Evolutionary conservation across 2,797 vertebrate species (phyloP), one percentile per base, ranked within the genome.

Genomic region (Mus spretus): DNA sequence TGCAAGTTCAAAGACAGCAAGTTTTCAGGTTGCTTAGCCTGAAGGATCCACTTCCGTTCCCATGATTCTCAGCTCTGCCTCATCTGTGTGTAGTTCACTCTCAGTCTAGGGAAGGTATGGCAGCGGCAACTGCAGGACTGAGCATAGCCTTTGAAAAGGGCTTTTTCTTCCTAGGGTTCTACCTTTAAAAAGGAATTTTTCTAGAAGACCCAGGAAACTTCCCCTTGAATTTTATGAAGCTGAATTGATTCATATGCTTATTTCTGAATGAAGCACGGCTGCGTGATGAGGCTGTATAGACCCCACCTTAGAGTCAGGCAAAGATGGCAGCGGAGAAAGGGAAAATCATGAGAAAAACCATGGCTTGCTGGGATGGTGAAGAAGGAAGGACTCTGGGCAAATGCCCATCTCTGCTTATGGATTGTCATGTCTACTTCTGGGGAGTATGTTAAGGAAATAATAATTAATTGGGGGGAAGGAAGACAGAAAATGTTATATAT

Each of bases 191-290:
- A 26, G 47, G 28, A 53, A 93, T 90, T 91, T 91, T 93, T 81
- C 93, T 31, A 90, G 90, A 97, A 72, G 44, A 40, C 70, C 31
- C 57, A 86, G 87, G 20, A 83, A 93, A 88, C 34, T 61, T 94
- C 55, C 34, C 47, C 15, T 44, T 92, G 63, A 63, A 77, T 81
- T 75, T 94, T 72, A 55, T 44, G n/a, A 95, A 96, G 50, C 59
- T 4, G 17, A 59, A 61, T 13, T 75, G 40, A 37, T 74, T 87
- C 14, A 2, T 14, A 91, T 34, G 31, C 50, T 37, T 86, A 3
- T 89, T 92, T 15, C 77, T 53, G 34, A 79, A 50, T 34, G n/a
- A 53, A 22, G 40, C 15, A 13, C 12, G 34, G 57, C 20, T 50
- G 59, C 24, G 5, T 80, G 59, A 26, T 75, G 37, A 80, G 12